Percentiles rank a stretch among this genome's conserved stretches.
phyloP scores from a whole-genome alignment of 2,888 invertebrate species.

The Homarus gammarus region DNA sequence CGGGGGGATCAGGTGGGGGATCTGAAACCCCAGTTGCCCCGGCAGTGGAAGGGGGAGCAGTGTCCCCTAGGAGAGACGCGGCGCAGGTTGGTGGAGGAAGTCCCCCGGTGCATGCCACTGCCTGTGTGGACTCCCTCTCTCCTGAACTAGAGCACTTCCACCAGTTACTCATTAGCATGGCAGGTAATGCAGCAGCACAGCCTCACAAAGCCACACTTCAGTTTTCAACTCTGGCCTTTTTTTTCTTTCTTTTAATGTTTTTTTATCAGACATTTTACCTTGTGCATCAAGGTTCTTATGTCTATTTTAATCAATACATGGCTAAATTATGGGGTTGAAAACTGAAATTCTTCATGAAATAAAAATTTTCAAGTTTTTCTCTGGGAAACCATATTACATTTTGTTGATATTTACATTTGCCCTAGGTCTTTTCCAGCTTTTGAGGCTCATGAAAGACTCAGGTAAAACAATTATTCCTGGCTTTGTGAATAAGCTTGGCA shows the following conservation, averaged over 20 bases:
- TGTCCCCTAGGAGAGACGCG: conserved; percentile 70
- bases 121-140: conserved; percentile 76
- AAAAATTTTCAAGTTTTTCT: conserved; percentile 42
- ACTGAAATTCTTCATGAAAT: conserved; percentile 56
- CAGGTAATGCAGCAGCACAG: conserved; percentile 75
- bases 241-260: neutral
- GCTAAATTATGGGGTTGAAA: conserved; percentile 41
- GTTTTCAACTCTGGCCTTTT: conserved; percentile 51
- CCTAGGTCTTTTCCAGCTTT: conserved; percentile 64
- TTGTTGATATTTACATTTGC: conserved; percentile 36
- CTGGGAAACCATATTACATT: conserved; percentile 28
- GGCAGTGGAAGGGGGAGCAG: conserved; percentile 67
- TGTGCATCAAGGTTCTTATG: neutral
- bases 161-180: conserved; percentile 76
- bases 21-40: conserved; percentile 65
- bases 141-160: conserved; percentile 76
- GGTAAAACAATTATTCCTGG: conserved; percentile 57
- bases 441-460: conserved; percentile 47
- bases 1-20: conserved; percentile 77
- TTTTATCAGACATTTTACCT: neutral
- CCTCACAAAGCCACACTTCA: conserved; percentile 73
- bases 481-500: conserved; percentile 73
- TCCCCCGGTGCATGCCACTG: conserved; percentile 73
- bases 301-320: neutral
- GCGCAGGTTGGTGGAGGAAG: conserved; percentile 74